Base-by-base conservation (phyloP, 1,140 invertebrate genomes). In the Antheraea pernyi region DNA sequence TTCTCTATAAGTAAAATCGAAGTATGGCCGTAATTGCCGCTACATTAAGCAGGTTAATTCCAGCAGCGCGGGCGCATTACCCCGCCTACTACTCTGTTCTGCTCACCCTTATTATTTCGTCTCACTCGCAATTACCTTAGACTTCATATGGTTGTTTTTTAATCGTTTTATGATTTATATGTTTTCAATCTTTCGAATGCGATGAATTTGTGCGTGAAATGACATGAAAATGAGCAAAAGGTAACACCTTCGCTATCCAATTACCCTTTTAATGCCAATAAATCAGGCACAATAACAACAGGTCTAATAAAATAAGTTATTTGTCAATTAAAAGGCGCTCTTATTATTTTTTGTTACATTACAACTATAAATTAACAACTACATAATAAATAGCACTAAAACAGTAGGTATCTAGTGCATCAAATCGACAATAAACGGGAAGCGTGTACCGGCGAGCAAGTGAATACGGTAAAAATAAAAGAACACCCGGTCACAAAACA, bases 401-500 rank as follows among this genome's bases (percentile, higher is more conserved):
- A 30, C 22, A 30, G 22, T 30, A 30, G 1, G 1, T 30, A 30
- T 30, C 22, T 30, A 30, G 22, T 30, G 4, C 22, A 30, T 30
- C 22, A 42, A 42, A 53, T 61, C n/a, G 19, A 30, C 6, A 36
- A 9, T 61, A 61, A 36, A 61, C 7, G 4, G 9, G 10, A 7
- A 61, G 13, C 5, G 8, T 13, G 22, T 46, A 48, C 18, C 64
- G n/a, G 19, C 13, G 70, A 71, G 67, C 66, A 71, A 71, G 71
- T 71, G 67, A 37, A 64, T 77, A 67, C 59, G 67, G 72, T 67
- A 74, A 75, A 74, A 73, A 77, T 76, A 71, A 70, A 59, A 68
- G 71, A 72, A 69, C 72, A 76, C 69, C 74, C 8, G n/a, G 64
- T 42, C 18, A 5, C 60, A 71, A 39, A 78, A 91, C 83, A 91